Base-by-base conservation (phyloP, 2,888 invertebrate species). In the Cecidostiba fungosa region DNA sequence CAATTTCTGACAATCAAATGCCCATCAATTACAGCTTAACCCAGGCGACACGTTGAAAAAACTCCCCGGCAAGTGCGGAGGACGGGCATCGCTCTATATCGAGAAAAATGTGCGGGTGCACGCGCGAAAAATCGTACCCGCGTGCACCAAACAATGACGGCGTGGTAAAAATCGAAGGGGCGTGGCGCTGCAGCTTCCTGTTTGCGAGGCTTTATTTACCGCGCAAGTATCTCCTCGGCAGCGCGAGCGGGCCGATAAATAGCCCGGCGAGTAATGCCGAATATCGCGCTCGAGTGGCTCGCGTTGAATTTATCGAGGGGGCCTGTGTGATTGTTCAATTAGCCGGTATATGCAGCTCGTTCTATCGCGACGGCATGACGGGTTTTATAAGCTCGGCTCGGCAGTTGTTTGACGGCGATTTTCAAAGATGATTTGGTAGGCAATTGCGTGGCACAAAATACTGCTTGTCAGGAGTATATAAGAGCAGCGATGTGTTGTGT, bases 21-120 rank as follows among this genome's bases (percentile, higher is more conserved):
- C 32, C 78, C 78, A 85, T 85, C 82, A 82, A 85, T 85, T 85
- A 82, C 70, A 82, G 78, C 74, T 78, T 74, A 82, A 74, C 66
- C 62, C 23, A 0, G 50, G 73, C 32, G 70, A 81, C n/a, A n/a
- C 47, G 47, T 23, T 73, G 54, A 62, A 72, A 72, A 83, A 59
- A 62, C 16, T 32, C 23, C 23, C 2, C 26, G 78, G 78, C 77
- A 83, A 77, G 83, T 77, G 59, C 6, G 54, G 54, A n/a, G 5
- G n/a, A n/a, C n/a, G n/a, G n/a, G 23, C 14, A 16, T 12, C n/a
- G 39, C 29, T 8, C 43, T 70, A 19, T 66, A 19, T 47, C 32
- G 36, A 26, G 29, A 79, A 84, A 84, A 78, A 78, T 29, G n/a
- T n/a, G 32, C 6, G 36, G 23, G 29, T 14, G 14, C 29, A n/a